phyloP scores from a whole-genome alignment of 2,113 vertebrate species.

The Psilopsiagon aymara region DNA sequence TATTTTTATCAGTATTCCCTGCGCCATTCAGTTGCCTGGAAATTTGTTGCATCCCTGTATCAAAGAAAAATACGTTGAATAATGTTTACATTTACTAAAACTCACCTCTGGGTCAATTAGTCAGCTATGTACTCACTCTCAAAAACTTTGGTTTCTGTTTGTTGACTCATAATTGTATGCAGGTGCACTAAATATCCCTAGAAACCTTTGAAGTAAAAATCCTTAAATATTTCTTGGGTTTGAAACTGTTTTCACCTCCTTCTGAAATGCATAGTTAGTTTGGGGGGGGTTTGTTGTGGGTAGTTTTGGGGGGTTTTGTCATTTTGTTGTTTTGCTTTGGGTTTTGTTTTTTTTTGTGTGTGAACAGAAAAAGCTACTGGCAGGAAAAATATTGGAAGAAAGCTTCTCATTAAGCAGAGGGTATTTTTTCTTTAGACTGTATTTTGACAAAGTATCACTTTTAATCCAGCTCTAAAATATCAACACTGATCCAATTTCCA shows the following conservation, averaged over 20 bases:
- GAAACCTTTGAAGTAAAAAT: not conserved
- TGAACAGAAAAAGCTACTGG: not conserved
- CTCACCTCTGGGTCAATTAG: not conserved
- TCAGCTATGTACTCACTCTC: not conserved
- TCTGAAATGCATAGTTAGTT: not conserved
- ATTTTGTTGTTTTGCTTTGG: not conserved
- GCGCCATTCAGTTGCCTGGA: not conserved
- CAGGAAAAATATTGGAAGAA: not conserved
- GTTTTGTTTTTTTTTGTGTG: not conserved
- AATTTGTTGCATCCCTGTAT: not conserved
- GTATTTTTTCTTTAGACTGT: rapidly evolving
- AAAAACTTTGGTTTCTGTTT: not conserved
- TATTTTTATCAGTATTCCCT: not conserved
- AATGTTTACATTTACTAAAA: not conserved
- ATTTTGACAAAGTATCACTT: not conserved
- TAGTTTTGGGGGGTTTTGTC: not conserved
- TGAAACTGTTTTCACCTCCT: not conserved
- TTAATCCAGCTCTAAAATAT: not conserved
- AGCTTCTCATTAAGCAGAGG: not conserved
- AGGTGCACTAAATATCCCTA: not conserved
- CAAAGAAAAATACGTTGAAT: not conserved
- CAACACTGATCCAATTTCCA: not conserved
- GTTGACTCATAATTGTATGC: not conserved
- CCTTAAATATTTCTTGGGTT: not conserved
- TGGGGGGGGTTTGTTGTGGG: not conserved